These are phyloP conservation scores for Tortrix viridana DNA, from an alignment of 2,888 invertebrate species.

Conservation along the genomic window DNA sequence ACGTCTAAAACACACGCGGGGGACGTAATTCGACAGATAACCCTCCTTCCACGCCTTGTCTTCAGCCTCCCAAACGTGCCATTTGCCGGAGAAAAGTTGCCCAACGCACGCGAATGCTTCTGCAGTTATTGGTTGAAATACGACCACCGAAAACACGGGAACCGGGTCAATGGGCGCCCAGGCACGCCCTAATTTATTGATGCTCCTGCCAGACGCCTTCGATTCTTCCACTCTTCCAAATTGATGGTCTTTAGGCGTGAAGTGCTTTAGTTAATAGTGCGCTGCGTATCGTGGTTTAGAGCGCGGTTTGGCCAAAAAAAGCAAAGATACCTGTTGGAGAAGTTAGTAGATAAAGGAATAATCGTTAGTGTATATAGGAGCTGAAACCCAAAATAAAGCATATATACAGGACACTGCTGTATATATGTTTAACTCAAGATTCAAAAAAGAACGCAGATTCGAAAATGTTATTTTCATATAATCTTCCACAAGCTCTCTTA, in stretches of 20 bases:
- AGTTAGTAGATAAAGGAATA: no score
- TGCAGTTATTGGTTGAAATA: conserved; percentile 58
- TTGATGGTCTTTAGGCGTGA: conserved; percentile 26
- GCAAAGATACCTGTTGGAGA: neutral
- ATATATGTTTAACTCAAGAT: no score
- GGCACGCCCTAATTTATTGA: conserved; percentile 54
- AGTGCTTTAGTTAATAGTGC: conserved; percentile 15
- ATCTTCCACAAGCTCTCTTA: conserved; percentile 21
- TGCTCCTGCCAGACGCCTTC: conserved; percentile 32
- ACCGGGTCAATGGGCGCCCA: conserved; percentile 57
- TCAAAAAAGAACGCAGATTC: neutral
- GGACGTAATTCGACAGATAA: conserved; percentile 38
- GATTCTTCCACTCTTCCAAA: conserved; percentile 29
- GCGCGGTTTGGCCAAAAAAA: neutral
- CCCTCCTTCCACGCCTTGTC: conserved; percentile 27
- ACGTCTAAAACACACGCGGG: conserved; percentile 36
- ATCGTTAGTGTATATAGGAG: no score
- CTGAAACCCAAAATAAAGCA: no score
- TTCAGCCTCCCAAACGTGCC: conserved; percentile 23
- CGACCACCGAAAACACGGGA: conserved; percentile 52
- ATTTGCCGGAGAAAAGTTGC: conserved; percentile 34
- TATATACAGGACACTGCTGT: no score
- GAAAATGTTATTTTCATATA: conserved; percentile 6
- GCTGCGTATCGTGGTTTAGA: conserved; percentile 17
- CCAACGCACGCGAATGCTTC: conserved; percentile 40